Evolutionary conservation across 2,797 vertebrate species (phyloP), one percentile per base, ranked within the genome.

Genomic region (Phoeniculus purpureus): DNA sequence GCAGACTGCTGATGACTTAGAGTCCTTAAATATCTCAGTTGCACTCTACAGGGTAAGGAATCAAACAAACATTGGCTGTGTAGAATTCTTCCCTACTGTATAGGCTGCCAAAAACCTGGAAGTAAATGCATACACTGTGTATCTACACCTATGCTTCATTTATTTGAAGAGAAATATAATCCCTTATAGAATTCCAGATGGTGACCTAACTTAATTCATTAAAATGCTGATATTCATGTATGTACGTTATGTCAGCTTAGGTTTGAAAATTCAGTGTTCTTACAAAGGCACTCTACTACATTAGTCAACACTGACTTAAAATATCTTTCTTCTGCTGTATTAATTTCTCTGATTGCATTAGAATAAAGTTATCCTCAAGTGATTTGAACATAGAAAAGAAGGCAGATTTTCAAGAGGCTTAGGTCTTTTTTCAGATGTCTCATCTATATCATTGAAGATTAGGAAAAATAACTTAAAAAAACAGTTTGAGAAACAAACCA

Each of bases 121-220:
- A 68, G 34, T 54, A 87, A 92, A 92, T 27, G 59, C 37, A 74
- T 5, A 83, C 23, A 78, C 70, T 92, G 72, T 93, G 37, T 54
- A 85, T 40, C 61, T 74, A 83, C 62, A 91, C 70, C 76, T 85
- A 78, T 27, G 75, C 32, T 73, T 75, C 55, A 75, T 85, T 87
- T 78, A 91, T 67, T 93, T 60, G 58, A 70, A 75, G 48, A 84
- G 87, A 87, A 95, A 92, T 51, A 77, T 29, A 91, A 91, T 58
- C 76, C 59, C 85, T 80, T 61, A 50, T 17, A 87, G 91, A 62
- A 92, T 78, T 89, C 89, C 37, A 68, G 85, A 87, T 43, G 71
- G 75, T 70, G 64, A 92, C 26, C 37, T 37, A 37, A 37, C 37
- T 37, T 48, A 85, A 81, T 89, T 91, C 32, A 89, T 68, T 83